Conservation (phyloP, 1,140 invertebrate genomes). For the Trachymyrmex septentrionalis region DNA sequence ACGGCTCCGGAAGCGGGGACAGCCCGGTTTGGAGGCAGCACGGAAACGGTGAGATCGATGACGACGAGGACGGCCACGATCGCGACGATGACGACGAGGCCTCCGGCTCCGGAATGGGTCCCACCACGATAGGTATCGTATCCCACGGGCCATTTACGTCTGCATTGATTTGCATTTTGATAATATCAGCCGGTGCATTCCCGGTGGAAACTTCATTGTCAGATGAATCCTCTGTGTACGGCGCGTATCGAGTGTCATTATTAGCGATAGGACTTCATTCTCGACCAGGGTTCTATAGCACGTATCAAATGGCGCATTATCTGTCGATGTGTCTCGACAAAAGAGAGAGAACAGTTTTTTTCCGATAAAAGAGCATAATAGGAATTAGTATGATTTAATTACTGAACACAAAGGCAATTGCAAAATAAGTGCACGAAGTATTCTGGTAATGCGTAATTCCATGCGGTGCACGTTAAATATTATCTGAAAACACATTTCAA, state of each 20-base stretch:
- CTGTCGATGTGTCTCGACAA: background rate
- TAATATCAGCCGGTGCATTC: background rate
- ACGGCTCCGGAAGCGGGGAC: constrained; percentile 85
- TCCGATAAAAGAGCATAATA: background rate
- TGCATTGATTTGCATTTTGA: constrained; percentile 52
- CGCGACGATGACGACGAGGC: constrained; percentile 80
- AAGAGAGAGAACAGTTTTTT: background rate
- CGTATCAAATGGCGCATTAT: constrained; percentile 19
- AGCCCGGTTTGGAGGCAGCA: constrained; percentile 77
- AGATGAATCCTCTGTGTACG: constrained; percentile 4
- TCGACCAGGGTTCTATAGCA: background rate
- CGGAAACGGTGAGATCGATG: constrained; percentile 71
- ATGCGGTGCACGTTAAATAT: background rate
- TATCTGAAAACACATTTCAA: background rate
- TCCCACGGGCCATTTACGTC: background rate
- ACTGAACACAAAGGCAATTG: background rate
- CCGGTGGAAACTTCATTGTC: constrained; percentile 6
- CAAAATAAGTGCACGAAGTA: background rate
- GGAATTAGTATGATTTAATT: background rate
- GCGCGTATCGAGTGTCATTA: constrained; percentile 39
- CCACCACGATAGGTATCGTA: constrained; percentile 71
- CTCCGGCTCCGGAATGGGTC: constrained; percentile 85
- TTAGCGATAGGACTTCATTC: constrained; percentile 13
- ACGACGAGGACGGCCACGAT: constrained; percentile 77
- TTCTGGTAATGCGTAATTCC: background rate